Evolutionary conservation across 2,797 vertebrate species (phyloP).

Genomic region (Rhadinocentrus ornatus): DNA sequence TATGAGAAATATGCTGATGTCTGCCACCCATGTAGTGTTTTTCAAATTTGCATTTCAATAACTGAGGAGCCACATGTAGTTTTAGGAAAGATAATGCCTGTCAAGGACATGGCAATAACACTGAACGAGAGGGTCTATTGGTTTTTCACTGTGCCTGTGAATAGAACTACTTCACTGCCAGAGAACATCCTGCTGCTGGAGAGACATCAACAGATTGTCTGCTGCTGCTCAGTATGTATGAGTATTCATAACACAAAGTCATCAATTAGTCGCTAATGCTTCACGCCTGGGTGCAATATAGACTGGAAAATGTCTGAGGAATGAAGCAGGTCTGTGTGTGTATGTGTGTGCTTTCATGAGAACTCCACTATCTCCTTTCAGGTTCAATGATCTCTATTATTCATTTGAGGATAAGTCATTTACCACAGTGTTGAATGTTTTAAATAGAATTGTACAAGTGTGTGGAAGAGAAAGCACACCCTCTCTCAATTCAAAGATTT

Average conservation of each 20-base stretch:
- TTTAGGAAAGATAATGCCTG: constrained; percentile 68
- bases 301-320: constrained; percentile 52
- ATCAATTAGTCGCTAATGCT: constrained; percentile 69
- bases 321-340: constrained; percentile 24
- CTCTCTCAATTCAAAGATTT: neutral
- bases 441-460: neutral
- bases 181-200: constrained; percentile 56
- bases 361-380: constrained; percentile 13
- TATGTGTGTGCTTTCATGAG: constrained; percentile 14
- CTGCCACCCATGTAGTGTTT: constrained; percentile 64
- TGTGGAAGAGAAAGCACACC: neutral
- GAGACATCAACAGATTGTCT: constrained; percentile 50
- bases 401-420: neutral
- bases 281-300: constrained; percentile 42
- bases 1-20: constrained; percentile 71
- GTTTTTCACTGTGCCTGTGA: constrained; percentile 31
- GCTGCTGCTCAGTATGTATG: constrained; percentile 64
- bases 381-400: constrained; percentile 15
- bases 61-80: constrained; percentile 56
- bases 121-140: constrained; percentile 43
- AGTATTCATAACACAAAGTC: constrained; percentile 69
- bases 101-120: constrained; percentile 60
- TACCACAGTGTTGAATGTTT: neutral
- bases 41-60: constrained; percentile 78
- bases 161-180: constrained; percentile 50